A percentile compares a stretch with the other conserved stretches of the same genome.
Evolutionary conservation across 1,140 invertebrate species (phyloP).

Genomic region (Bombus soroeensis): DNA sequence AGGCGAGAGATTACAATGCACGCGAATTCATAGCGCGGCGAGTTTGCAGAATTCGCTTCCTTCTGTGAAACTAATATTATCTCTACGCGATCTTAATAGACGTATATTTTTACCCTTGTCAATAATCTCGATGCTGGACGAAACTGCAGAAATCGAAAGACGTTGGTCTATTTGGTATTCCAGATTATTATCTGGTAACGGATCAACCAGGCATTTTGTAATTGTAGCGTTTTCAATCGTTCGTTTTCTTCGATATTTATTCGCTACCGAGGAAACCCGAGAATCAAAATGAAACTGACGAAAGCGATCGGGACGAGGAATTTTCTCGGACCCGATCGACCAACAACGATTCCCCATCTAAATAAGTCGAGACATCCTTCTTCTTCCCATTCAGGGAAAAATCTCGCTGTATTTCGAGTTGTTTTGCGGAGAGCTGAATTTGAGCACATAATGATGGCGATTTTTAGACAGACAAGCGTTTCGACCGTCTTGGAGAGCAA

Average conservation of each 20-base stretch:
- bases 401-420: neutral
- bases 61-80: neutral
- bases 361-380: too few relatives aligned
- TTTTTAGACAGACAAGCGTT: neutral
- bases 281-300: too few relatives aligned
- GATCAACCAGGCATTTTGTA: too few relatives aligned
- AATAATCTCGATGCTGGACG: neutral
- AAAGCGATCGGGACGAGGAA: too few relatives aligned
- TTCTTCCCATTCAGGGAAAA: neutral
- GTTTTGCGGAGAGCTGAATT: slow-evolving; percentile 15
- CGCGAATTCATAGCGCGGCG: slow-evolving; percentile 28
- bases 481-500: neutral
- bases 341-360: too few relatives aligned
- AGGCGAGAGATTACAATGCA: slow-evolving; percentile 31
- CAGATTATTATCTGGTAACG: too few relatives aligned
- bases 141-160: neutral
- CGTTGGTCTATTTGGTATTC: neutral
- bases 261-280: too few relatives aligned
- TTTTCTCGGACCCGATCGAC: too few relatives aligned
- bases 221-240: too few relatives aligned
- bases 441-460: slow-evolving; percentile 18
- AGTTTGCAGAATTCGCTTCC: slow-evolving; percentile 25
- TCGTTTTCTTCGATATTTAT: too few relatives aligned
- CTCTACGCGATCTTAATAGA: neutral
- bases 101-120: neutral